Evolutionary conservation across 2,888 invertebrate genomes (phyloP).

Genomic region (Cheilosia scutellata): DNA sequence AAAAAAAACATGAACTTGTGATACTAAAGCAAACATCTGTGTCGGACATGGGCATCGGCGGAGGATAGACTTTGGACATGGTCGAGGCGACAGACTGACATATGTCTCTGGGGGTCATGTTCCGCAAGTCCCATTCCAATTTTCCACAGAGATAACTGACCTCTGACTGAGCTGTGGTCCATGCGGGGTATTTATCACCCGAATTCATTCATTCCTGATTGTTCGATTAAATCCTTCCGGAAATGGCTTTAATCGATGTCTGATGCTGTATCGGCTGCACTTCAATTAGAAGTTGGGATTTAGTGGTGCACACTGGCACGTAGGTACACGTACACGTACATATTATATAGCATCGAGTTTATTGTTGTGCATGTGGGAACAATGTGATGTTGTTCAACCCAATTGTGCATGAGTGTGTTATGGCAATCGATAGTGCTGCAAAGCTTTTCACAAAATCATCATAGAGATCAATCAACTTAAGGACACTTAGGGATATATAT

Average conservation of each 20-base stretch:
- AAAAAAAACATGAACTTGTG: slow-evolving; percentile 7
- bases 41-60: slow-evolving; percentile 61
- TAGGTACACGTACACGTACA: background rate
- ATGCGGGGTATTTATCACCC: slow-evolving; percentile 62
- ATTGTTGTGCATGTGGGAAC: slow-evolving; percentile 33
- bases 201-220: slow-evolving; percentile 59
- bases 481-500: slow-evolving; percentile 40
- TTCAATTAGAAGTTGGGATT: slow-evolving; percentile 66
- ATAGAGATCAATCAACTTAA: slow-evolving; percentile 59
- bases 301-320: slow-evolving; percentile 40
- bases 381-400: slow-evolving; percentile 35
- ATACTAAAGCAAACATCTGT: slow-evolving; percentile 69
- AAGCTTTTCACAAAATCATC: slow-evolving; percentile 18
- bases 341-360: slow-evolving; percentile 38
- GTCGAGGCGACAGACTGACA: slow-evolving; percentile 73
- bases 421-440: slow-evolving; percentile 45
- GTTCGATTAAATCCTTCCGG: slow-evolving; percentile 70
- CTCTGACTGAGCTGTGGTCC: slow-evolving; percentile 58
- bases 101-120: slow-evolving; percentile 64
- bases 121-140: slow-evolving; percentile 51
- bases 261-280: slow-evolving; percentile 61
- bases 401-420: slow-evolving; percentile 5
- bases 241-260: slow-evolving; percentile 73
- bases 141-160: slow-evolving; percentile 67
- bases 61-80: slow-evolving; percentile 67